Evolutionary conservation across 2,888 invertebrate genomes (phyloP).

Genomic region (Dichetophora obliterata): DNA sequence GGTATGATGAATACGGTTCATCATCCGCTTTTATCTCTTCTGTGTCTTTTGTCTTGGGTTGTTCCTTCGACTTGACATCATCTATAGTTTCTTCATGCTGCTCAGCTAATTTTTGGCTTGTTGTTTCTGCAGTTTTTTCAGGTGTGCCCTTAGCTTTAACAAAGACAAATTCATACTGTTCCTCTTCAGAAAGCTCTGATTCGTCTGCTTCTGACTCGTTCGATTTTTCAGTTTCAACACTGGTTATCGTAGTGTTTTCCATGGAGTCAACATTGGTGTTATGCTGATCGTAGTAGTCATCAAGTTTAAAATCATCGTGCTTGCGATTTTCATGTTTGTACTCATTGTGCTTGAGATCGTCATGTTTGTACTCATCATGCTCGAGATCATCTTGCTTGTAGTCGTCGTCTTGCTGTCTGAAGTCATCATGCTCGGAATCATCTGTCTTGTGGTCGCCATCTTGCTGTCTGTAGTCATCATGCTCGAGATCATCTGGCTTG

Average conservation of each 20-base stretch:
- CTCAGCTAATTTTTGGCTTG: not conserved
- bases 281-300: too few relatives aligned
- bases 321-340: not conserved
- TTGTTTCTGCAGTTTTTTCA: not conserved
- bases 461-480: too few relatives aligned
- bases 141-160: not conserved
- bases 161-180: not conserved
- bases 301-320: too few relatives aligned
- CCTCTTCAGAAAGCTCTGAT: not conserved
- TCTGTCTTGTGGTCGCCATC: too few relatives aligned
- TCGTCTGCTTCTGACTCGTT: not conserved
- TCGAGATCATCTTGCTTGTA: too few relatives aligned
- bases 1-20: not conserved
- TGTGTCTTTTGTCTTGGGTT: not conserved
- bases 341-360: slow-evolving; percentile 49
- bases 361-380: slow-evolving; percentile 11
- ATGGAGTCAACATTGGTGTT: too few relatives aligned
- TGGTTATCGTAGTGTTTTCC: too few relatives aligned
- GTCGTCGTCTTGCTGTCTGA: too few relatives aligned
- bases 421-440: too few relatives aligned
- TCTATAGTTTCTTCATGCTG: not conserved
- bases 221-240: not conserved
- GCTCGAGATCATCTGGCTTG: too few relatives aligned
- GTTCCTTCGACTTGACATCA: not conserved
- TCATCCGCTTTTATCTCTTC: not conserved